Base-by-base conservation (phyloP, 2,797 vertebrate species). In the Hemibagrus guttatus region DNA sequence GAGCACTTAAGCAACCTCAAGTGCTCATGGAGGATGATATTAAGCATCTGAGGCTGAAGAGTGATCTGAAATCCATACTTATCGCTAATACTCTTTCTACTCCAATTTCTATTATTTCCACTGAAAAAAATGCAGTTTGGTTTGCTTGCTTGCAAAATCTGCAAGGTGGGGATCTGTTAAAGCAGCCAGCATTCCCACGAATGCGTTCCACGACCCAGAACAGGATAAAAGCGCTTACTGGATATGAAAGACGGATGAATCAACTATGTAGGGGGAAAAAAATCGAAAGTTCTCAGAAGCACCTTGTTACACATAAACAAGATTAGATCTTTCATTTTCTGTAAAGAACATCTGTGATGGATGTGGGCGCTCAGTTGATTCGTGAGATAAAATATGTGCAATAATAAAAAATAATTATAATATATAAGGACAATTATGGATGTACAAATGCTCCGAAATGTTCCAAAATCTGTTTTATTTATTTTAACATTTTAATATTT, bases 181-280 rank as follows among this genome's bases (percentile, higher is more conserved):
- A 35, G 54, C 54, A 23, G 54, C 9, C 28, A 39, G 75, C 6
- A 1, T 79, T 79, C 19, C 19, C n/a, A 79, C 17, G 4, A 6
- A 79, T 13, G 58, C 6, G 28, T 23, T 35, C 1, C 54, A 58
- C 4, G 2, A 26, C 2, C 31, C 11, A 21, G 31, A 39, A 31
- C 31, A 80, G 19, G 56, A 80, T 58, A 23, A 80, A 80, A 80
- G 56, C 11, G 5, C 31, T 61, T 80, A 59, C 2, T 35, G 76
- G 39, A 61, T 61, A 35, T 58, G 19, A 59, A 80, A 80, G 76
- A 59, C 0, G n/a, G 76, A 80, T 80, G 31, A 80, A 59, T 59
- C 28, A 39, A 14, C 31, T 39, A 58, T 42, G 28, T 35, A 26
- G 4, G 21, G 11, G 19, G 14, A 28, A 54, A 28, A n/a, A 76